phyloP scores from a whole-genome alignment of 2,113 vertebrate genomes.

The Megaceryle maxima region DNA sequence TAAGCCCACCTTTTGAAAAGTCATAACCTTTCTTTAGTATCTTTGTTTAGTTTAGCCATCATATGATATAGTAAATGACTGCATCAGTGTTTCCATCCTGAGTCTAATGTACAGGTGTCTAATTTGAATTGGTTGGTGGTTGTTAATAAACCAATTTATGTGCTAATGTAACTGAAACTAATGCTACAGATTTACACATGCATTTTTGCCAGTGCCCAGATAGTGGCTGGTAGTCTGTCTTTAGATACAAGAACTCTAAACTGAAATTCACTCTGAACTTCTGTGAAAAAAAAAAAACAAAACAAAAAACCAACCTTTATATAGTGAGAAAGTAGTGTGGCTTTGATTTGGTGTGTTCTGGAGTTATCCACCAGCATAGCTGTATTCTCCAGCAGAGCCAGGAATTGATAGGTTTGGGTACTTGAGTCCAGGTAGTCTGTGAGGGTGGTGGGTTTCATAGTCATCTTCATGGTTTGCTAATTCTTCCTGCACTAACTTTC shows the following conservation, averaged over 20 bases:
- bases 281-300: not conserved
- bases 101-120: not conserved
- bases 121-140: not conserved
- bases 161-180: not conserved
- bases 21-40: not conserved
- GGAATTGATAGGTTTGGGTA: not conserved
- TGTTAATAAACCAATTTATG: not conserved
- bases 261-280: not conserved
- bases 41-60: not conserved
- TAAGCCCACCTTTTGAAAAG: constrained; percentile 36
- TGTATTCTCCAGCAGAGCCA: not conserved
- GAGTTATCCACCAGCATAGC: too few species aligned
- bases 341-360: not conserved
- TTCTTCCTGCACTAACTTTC: not conserved
- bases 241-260: not conserved
- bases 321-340: not conserved
- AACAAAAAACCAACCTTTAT: too few species aligned
- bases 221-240: not conserved
- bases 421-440: not conserved
- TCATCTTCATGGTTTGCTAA: not conserved
- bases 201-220: not conserved
- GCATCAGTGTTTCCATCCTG: not conserved
- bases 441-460: not conserved
- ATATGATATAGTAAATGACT: not conserved
- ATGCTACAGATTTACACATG: not conserved